A percentile compares a stretch with the other conserved stretches of the same genome.
Conservation (phyloP, 2,797 vertebrate species). For the Sparidentex hasta region DNA sequence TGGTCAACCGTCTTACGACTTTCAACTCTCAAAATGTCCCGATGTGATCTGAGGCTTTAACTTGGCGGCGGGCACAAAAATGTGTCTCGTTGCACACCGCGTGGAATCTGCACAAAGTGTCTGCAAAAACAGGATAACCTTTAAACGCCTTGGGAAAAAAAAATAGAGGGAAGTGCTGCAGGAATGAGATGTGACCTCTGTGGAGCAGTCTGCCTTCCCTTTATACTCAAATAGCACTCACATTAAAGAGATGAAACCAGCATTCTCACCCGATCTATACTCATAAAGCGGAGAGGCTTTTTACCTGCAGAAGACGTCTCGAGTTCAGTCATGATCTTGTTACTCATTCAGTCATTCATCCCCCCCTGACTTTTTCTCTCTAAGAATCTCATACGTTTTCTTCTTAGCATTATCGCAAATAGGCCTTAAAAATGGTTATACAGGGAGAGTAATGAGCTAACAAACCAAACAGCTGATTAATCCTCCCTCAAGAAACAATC, state of each 20-base stretch:
- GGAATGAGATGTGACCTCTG: conserved; percentile 60
- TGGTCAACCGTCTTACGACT: background rate
- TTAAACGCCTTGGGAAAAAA: conserved; percentile 34
- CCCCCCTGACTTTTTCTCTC: conserved; percentile 4
- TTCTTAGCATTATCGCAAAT: conserved; percentile 13
- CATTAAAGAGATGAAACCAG: conserved; percentile 46
- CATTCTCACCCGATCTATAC: conserved; percentile 26
- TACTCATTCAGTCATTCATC: conserved; percentile 38
- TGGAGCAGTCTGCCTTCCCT: conserved; percentile 5
- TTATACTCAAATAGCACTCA: conserved; percentile 42
- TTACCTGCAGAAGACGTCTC: conserved; percentile 33
- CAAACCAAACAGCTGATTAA: conserved; percentile 50
- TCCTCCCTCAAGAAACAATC: conserved; percentile 35
- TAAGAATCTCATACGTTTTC: conserved; percentile 23
- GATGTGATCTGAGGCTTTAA: background rate
- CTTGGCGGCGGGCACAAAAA: background rate
- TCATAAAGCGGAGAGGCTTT: conserved; percentile 43
- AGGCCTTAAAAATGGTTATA: conserved; percentile 32
- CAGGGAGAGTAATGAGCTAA: conserved; percentile 44
- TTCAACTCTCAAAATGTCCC: too few species aligned
- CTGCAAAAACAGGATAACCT: conserved; percentile 39
- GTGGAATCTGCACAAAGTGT: conserved; percentile 1
- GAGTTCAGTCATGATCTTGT: conserved; percentile 36
- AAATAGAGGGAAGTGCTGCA: conserved; percentile 49
- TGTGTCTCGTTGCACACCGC: background rate